These are phyloP conservation scores for Perca flavescens DNA, from an alignment of 2,113 vertebrate genomes.

Conservation along the genomic window DNA sequence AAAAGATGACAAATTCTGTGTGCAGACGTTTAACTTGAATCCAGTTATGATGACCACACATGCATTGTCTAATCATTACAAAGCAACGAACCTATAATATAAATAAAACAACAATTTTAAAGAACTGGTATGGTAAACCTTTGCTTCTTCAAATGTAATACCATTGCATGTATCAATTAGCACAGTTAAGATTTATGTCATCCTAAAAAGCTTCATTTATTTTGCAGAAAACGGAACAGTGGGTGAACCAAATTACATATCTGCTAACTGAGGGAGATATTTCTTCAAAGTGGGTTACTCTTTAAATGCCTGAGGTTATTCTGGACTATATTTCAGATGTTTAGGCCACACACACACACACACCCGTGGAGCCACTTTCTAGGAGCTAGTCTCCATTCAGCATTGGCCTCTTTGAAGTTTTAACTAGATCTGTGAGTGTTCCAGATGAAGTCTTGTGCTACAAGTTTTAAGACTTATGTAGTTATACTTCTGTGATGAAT, in stretches of 20 bases:
- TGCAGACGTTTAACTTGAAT: slow-evolving; percentile 59
- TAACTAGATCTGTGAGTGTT: slow-evolving; percentile 52
- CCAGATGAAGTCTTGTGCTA: slow-evolving; percentile 45
- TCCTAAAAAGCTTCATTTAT: slow-evolving; percentile 37
- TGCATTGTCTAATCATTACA: slow-evolving; percentile 21
- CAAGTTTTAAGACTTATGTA: slow-evolving; percentile 26
- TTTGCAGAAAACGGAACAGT: slow-evolving; percentile 44
- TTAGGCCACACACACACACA: slow-evolving; percentile 63
- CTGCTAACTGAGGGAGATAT: slow-evolving; percentile 26
- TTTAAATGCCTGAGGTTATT: slow-evolving; percentile 57
- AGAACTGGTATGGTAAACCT: background rate
- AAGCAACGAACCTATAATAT: background rate
- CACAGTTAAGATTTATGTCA: slow-evolving; percentile 30
- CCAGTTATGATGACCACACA: slow-evolving; percentile 37
- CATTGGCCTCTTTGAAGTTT: slow-evolving; percentile 70
- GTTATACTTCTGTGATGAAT: background rate
- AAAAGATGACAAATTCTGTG: slow-evolving; percentile 30
- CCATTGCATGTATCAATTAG: slow-evolving; percentile 2
- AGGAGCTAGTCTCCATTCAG: slow-evolving; percentile 63
- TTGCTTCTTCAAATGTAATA: background rate
- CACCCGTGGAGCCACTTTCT: slow-evolving; percentile 64
- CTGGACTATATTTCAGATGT: slow-evolving; percentile 65
- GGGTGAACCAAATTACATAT: slow-evolving; percentile 52
- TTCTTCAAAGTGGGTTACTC: slow-evolving; percentile 43
- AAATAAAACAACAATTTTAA: background rate